phyloP scores from a whole-genome alignment of 2,797 vertebrate genomes.

The Crenichthys baileyi region DNA sequence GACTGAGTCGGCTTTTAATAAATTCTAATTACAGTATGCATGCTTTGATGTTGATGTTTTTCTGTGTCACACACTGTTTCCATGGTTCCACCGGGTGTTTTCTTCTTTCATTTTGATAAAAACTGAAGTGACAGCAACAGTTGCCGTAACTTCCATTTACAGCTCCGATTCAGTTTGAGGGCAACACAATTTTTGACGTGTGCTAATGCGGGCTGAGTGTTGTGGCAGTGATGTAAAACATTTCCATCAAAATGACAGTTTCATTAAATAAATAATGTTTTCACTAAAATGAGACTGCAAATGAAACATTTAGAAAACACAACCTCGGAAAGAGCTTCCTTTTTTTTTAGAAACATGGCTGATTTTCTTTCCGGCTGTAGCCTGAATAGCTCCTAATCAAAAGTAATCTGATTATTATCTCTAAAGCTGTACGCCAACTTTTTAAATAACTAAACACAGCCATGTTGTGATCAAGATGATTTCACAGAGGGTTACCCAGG shows the following conservation, averaged over 20 bases:
- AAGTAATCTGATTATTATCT: slow-evolving; percentile 75
- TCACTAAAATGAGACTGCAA: slow-evolving; percentile 25
- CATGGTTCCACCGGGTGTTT: slow-evolving; percentile 66
- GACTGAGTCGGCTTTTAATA: slow-evolving; percentile 70
- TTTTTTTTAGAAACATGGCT: slow-evolving; percentile 3
- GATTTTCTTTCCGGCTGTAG: slow-evolving; percentile 41
- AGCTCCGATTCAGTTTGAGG: slow-evolving; percentile 75
- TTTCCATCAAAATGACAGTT: slow-evolving; percentile 74
- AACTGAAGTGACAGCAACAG: slow-evolving; percentile 78
- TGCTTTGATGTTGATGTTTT: slow-evolving; percentile 71
- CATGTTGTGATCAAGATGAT: slow-evolving; percentile 78
- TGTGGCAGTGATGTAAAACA: slow-evolving; percentile 65
- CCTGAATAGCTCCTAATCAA: slow-evolving; percentile 66
- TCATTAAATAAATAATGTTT: slow-evolving; percentile 49
- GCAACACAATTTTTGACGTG: slow-evolving; percentile 78
- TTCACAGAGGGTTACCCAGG: slow-evolving; percentile 77
- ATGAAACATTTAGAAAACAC: slow-evolving; percentile 41
- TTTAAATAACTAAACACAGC: slow-evolving; percentile 78
- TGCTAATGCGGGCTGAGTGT: slow-evolving; percentile 76
- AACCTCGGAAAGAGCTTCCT: slow-evolving; percentile 25
- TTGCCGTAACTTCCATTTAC: slow-evolving; percentile 77
- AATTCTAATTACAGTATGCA: slow-evolving; percentile 71
- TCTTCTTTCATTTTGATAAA: slow-evolving; percentile 58
- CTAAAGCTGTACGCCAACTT: slow-evolving; percentile 75
- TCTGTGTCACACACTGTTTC: slow-evolving; percentile 74